Evolutionary conservation across 2,113 vertebrate genomes (phyloP).

Genomic region (Neoarius graeffei): DNA sequence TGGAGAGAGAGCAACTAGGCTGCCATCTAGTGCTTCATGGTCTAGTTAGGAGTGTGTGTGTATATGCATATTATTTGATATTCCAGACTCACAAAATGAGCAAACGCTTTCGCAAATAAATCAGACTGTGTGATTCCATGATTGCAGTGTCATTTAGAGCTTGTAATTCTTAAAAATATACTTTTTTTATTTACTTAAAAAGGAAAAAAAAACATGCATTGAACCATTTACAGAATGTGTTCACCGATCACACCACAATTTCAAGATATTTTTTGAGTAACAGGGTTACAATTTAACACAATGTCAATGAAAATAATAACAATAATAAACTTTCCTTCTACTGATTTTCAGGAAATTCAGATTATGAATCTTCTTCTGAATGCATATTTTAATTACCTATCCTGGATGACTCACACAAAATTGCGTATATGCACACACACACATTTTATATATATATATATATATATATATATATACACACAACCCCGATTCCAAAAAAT

Average conservation of each 20-base stretch:
- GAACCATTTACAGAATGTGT: background rate
- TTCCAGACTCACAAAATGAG: background rate
- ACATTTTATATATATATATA: too few species aligned
- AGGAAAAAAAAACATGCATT: background rate
- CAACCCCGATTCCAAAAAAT: too few species aligned
- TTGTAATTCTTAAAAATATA: background rate
- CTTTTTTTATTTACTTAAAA: too few species aligned
- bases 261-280: background rate
- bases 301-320: background rate
- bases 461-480: too few species aligned
- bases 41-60: background rate
- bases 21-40: constrained; percentile 50
- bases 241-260: background rate
- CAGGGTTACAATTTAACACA: background rate
- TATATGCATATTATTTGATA: background rate
- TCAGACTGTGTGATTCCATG: background rate
- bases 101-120: background rate
- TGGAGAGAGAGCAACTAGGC: constrained; percentile 37
- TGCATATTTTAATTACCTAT: background rate
- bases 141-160: background rate
- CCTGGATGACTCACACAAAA: background rate
- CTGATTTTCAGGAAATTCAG: background rate
- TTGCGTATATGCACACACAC: too few species aligned
- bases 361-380: background rate
- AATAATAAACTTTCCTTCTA: background rate